Base-by-base conservation (phyloP, 2,888 invertebrate species). In the Operophtera brumata region DNA sequence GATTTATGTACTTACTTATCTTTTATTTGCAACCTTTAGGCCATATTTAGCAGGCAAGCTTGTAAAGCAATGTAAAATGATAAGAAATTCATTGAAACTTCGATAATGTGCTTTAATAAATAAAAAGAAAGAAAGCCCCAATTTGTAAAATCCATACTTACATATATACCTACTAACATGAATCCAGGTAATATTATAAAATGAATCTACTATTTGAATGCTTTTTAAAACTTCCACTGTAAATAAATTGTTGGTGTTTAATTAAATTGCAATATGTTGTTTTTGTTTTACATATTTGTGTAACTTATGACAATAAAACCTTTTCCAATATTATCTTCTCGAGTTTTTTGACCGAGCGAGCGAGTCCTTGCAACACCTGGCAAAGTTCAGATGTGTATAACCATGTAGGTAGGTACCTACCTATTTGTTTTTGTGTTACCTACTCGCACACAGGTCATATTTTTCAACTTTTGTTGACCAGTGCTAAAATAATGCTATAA, bases 261-360 rank as follows among this genome's bases (percentile, higher is more conserved):
- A 13, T 32, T 2, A 13, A 45, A 12, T 10, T 28, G 42, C 13
- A 44, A 28, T 5, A 14, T 73, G 79, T 82, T 84, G 77, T 69
- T 78, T 82, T 77, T 66, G 78, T 82, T 62, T 54, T 54, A 56
- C 54, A 40, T 32, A 77, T 79, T 79, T 79, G 75, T 77, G 41
- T 66, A 78, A 76, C 72, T 80, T 83, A 56, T 81, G 80, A 84
- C 81, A 86, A 84, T 86, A 86, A 86, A 86, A 82, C 69, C 70
- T 80, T 82, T 83, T 82, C 80, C 67, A 80, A 79, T 79, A 76
- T 62, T 34, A 75, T 32, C 47, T 28, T 30, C n/a, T n/a, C n/a
- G 30, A 9, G 9, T 30, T 11, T 34, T 26, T 20, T 20, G n/a
- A n/a, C n/a, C n/a, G n/a, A n/a, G n/a, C n/a, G n/a, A n/a, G n/a